Evolutionary conservation across 2,113 vertebrate genomes (phyloP).

Genomic region (Ascaphus truei): DNA sequence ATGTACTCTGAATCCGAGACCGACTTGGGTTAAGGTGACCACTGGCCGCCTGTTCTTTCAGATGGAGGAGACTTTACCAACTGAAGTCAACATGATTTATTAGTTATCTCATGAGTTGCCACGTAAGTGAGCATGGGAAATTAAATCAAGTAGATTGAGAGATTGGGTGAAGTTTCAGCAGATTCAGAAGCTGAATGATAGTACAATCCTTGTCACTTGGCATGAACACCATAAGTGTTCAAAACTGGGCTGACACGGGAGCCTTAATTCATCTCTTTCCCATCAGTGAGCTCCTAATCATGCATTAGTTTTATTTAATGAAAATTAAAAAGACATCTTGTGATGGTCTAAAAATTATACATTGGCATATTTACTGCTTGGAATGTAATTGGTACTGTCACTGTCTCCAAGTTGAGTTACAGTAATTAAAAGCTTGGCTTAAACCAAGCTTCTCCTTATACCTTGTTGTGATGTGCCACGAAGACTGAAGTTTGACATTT

Average conservation of each 20-base stretch:
- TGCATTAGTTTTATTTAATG: constrained; percentile 12
- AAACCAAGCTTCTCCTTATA: neutral
- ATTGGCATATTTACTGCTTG: constrained; percentile 12
- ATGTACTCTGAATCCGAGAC: no score
- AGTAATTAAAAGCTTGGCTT: constrained; percentile 24
- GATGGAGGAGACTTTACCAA: no score
- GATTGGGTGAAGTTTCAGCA: neutral
- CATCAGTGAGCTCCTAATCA: constrained; percentile 1
- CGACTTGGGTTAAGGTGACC: no score
- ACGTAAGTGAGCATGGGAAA: neutral
- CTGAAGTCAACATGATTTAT: no score
- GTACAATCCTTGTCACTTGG: neutral
- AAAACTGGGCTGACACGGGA: neutral
- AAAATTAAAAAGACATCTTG: constrained; percentile 25
- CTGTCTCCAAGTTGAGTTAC: constrained; percentile 4
- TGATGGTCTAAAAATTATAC: neutral
- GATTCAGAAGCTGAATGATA: neutral
- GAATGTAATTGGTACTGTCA: constrained; percentile 5
- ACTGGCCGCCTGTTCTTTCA: no score
- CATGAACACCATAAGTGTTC: neutral
- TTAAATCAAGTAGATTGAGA: neutral
- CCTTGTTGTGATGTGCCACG: constrained; percentile 2
- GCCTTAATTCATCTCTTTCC: constrained; percentile 14
- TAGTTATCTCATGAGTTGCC: neutral
- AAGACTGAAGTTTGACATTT: neutral